These are phyloP conservation scores for Mnemiopsis leidyi DNA, from an alignment of 37 sponge, comb jelly and placozoan species.

Conservation along the genomic window DNA sequence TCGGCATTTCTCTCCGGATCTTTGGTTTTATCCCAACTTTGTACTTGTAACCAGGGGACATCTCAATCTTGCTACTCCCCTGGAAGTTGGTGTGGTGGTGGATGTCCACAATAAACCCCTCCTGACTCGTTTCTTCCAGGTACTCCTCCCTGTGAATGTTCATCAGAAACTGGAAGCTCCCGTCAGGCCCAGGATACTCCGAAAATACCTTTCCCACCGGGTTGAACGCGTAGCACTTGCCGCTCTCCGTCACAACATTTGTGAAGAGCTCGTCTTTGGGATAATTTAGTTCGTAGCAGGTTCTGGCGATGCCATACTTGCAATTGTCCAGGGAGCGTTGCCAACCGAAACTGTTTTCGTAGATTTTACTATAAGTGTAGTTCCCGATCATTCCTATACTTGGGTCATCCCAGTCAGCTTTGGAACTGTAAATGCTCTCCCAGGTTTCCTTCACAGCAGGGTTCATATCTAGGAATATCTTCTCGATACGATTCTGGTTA, in stretches of 20 bases:
- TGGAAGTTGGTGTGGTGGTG: background rate
- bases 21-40: background rate
- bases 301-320: background rate
- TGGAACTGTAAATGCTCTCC: background rate
- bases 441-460: background rate
- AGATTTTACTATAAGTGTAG: background rate
- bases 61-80: conserved; percentile 22
- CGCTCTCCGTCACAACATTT: background rate
- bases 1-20: background rate
- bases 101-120: background rate
- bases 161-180: background rate
- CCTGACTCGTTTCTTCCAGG: background rate
- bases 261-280: background rate
- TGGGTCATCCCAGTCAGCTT: background rate
- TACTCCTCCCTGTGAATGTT: background rate
- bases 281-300: background rate
- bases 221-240: conserved; percentile 32
- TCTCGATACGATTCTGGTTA: background rate
- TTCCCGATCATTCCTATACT: background rate
- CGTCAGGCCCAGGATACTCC: background rate
- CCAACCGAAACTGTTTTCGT: background rate
- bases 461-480: background rate
- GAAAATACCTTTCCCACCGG: background rate
- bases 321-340: background rate
- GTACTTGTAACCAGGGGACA: conserved; percentile 25